Conservation (phyloP, 2,888 invertebrate species). For the Willowsia nigromaculata region DNA sequence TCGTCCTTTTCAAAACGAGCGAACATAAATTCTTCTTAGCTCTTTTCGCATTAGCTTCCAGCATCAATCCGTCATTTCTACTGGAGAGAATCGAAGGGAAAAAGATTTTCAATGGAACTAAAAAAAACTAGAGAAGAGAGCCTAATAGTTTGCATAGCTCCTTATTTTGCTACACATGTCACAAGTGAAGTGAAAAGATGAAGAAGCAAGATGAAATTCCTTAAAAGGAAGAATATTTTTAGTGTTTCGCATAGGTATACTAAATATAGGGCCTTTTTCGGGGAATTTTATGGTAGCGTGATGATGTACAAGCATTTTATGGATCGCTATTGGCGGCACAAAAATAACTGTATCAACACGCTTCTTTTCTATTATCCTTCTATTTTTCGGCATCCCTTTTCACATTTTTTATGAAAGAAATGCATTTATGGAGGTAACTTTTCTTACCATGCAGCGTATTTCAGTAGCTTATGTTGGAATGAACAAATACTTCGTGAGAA, state of each 20-base stretch:
- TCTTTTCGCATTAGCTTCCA: constrained; percentile 65
- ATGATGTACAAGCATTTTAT: not conserved
- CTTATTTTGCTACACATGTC: not conserved
- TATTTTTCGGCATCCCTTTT: not conserved
- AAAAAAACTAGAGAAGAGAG: not conserved
- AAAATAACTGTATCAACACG: not conserved
- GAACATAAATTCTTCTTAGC: constrained; percentile 43
- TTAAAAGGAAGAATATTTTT: not conserved
- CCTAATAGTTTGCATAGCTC: not conserved
- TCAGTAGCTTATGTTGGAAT: not conserved
- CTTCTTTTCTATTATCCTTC: not conserved
- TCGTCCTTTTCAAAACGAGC: not conserved
- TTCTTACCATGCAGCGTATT: not conserved
- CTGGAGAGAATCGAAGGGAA: not conserved
- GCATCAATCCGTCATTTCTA: constrained; percentile 74
- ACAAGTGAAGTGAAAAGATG: constrained; percentile 14
- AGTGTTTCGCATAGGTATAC: too few species aligned
- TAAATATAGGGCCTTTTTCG: not conserved
- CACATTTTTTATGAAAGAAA: not conserved
- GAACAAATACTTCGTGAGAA: not conserved
- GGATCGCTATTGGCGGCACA: not conserved
- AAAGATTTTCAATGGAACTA: not conserved
- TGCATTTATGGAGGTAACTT: not conserved
- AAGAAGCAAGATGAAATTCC: not conserved
- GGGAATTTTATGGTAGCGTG: constrained; percentile 53